Evolutionary conservation across 2,797 vertebrate species (phyloP), one percentile per base, ranked within the genome.

Genomic region (Xiphorhynchus erythropygius): DNA sequence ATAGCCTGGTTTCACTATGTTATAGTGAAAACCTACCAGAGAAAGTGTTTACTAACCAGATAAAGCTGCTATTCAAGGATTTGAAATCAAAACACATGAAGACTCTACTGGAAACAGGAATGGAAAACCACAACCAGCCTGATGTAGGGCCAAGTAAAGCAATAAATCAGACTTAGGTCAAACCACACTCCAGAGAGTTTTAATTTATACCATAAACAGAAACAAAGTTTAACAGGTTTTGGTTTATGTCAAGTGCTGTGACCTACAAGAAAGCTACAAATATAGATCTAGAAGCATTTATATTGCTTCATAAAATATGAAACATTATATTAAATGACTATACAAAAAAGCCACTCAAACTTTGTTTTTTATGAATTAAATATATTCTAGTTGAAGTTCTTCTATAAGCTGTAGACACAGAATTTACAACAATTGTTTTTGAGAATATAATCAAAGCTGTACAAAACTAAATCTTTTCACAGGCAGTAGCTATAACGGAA

Each of bases 111-210:
- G 62, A 97, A 97, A 84, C 5, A 62, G 35, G 7, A 96, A 82
- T 89, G 71, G 82, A 96, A 97, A 97, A 92, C 86, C 96, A 87
- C 89, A 96, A 93, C 84, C 68, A 95, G 75, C 42, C 46, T 87
- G 52, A 97, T 71, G 24, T 25, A 62, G 46, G 65, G 90, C 87
- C 95, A 97, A 96, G 49, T 68, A 89, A 96, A 96, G 91, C 84
- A 94, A 93, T 94, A 95, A 97, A 96, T 96, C 60, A 95, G 50
- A 84, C 70, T 90, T 64, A 44, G 92, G 86, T 87, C 91, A 95
- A 97, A 97, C 73, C 82, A 68, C 64, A 84, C 55, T 86, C 70
- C 62, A 81, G 68, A 95, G 68, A 84, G 62, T 94, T 95, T 95
- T 96, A 94, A 94, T 96, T 93, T 87, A 90, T 85, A 95, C 59